Percentiles rank a stretch among this genome's conserved stretches.
Conservation (phyloP, 2,888 invertebrate species). For the Lucinisca nassula region DNA sequence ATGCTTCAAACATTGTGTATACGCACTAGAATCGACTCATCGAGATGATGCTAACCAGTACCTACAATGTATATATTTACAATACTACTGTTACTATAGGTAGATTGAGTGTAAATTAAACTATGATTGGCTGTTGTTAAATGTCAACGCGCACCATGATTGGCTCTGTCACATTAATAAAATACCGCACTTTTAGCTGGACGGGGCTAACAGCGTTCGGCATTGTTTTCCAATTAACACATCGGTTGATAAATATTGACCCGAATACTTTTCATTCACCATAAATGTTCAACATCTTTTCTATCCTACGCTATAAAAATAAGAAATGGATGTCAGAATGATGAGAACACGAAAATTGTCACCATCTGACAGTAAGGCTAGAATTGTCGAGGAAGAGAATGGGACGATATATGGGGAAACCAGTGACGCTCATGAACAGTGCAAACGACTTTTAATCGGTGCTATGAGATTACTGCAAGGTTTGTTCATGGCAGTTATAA, state of each 20-base stretch:
- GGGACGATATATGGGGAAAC: background rate
- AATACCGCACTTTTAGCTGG: too few relatives aligned
- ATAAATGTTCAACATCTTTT: too few relatives aligned
- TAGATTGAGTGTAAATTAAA: too few relatives aligned
- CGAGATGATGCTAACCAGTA: too few relatives aligned
- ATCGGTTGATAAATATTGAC: background rate
- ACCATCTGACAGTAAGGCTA: background rate
- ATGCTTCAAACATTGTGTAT: too few relatives aligned
- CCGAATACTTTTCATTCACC: background rate
- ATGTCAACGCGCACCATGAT: too few relatives aligned
- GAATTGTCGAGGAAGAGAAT: background rate
- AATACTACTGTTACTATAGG: too few relatives aligned
- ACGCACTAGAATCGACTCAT: too few relatives aligned
- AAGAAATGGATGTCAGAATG: background rate
- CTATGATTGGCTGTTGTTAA: too few relatives aligned
- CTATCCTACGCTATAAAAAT: background rate
- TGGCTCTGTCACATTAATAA: too few relatives aligned
- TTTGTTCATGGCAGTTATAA: background rate
- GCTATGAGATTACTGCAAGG: background rate
- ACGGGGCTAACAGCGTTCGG: background rate
- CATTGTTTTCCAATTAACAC: background rate
- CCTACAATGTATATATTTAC: too few relatives aligned
- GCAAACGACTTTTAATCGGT: background rate
- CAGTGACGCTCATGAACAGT: background rate
- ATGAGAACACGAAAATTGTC: background rate